phyloP scores from a whole-genome alignment of 2,113 vertebrate genomes.

The Dascyllus trimaculatus region DNA sequence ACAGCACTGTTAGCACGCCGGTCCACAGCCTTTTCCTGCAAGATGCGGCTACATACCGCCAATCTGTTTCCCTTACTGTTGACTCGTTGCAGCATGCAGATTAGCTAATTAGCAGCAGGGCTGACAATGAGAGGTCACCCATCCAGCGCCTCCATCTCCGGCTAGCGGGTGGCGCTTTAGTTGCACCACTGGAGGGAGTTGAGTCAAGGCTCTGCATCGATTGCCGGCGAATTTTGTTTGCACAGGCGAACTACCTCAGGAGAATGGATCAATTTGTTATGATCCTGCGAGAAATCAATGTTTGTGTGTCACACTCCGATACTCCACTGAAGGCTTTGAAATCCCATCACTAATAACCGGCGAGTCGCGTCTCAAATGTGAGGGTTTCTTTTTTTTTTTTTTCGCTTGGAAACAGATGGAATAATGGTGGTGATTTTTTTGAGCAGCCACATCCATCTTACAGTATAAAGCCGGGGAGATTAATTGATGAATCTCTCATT shows the following conservation, averaged over 20 bases:
- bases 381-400: background rate
- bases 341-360: conserved; percentile 57
- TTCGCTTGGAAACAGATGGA: conserved; percentile 32
- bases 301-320: conserved; percentile 58
- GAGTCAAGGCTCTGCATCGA: conserved; percentile 44
- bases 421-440: conserved; percentile 49
- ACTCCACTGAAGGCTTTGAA: conserved; percentile 51
- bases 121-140: conserved; percentile 8
- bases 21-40: conserved; percentile 18
- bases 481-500: conserved; percentile 61
- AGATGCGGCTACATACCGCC: conserved; percentile 17
- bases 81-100: conserved; percentile 36
- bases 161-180: conserved; percentile 3
- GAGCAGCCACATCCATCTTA: conserved; percentile 56
- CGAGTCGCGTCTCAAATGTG: background rate
- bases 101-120: conserved; percentile 51
- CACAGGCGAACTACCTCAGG: conserved; percentile 41
- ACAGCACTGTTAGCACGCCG: conserved; percentile 25
- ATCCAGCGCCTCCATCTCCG: conserved; percentile 18
- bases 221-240: conserved; percentile 52
- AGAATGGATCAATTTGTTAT: conserved; percentile 67
- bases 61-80: conserved; percentile 23
- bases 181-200: conserved; percentile 34
- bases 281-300: conserved; percentile 74
- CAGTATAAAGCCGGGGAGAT: conserved; percentile 23